Evolutionary conservation across 1,140 invertebrate species (phyloP), one percentile per base, ranked within the genome.

Genomic region (Drosophila nebulosa): DNA sequence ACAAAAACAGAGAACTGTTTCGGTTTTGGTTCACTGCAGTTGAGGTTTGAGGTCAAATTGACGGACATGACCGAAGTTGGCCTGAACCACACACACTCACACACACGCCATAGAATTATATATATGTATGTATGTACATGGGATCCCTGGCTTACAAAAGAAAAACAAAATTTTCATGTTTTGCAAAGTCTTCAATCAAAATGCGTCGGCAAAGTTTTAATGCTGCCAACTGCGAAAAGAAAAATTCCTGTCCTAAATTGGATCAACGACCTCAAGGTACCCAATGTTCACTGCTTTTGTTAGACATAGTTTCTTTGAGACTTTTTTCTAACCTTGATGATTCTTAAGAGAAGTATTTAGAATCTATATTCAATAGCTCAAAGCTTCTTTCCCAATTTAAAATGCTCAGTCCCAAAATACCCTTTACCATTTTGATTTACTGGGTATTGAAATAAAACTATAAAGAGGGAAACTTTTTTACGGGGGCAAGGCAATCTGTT

Each of bases 161-260:
- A 73, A 65, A 72, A 73, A 55, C 71, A 67, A 64, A 57, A 67
- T 74, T 56, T 78, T 70, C 79, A 30, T 69, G 75, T 84, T 74
- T 60, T 36, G 18, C 51, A 36, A 68, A 78, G 81, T 81, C 81
- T 81, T 86, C 83, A 86, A 86, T 86, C 81, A 86, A 86, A 85
- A 86, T 88, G 83, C 83, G 83, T 86, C 83, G 78, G 74, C 64
- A 88, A 86, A 86, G 64, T 88, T 86, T 86, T 86, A 88, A 86
- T 88, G 83, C 74, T 76, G 39, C 72, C 63, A 35, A 55, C 30
- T 18, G 14, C 60, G 46, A 53, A 30, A 16, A 32, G 57, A 39
- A 42, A 46, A 27, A 5, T 46, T 7, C 12, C 7, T 21, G 21
- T 9, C 7, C 10, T 21, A 0, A 10, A 46, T 10, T 2, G 18